Evolutionary conservation across 2,113 vertebrate genomes (phyloP).

Genomic region (Menidia beryllina): DNA sequence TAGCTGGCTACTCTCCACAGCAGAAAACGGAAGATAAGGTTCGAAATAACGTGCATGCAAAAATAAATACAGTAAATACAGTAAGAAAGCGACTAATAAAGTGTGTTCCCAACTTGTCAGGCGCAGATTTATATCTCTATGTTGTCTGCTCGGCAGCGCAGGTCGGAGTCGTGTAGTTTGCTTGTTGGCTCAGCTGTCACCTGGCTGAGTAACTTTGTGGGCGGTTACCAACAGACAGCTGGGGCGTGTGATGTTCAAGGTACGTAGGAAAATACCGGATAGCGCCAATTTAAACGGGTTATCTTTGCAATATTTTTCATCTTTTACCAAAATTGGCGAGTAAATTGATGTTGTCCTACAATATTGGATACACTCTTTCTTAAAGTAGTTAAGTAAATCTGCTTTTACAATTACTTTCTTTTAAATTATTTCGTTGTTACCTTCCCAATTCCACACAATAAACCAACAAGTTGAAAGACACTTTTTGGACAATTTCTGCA

Average conservation of each 20-base stretch:
- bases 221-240: slow-evolving; percentile 36
- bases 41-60: neutral
- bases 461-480: neutral
- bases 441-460: neutral
- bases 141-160: neutral
- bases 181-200: slow-evolving; percentile 67
- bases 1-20: slow-evolving; percentile 26
- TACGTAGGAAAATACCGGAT: neutral
- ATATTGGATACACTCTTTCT: neutral
- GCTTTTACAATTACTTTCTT: neutral
- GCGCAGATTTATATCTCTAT: neutral
- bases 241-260: slow-evolving; percentile 10
- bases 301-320: neutral
- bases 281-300: neutral
- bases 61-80: neutral
- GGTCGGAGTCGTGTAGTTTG: neutral
- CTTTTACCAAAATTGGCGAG: neutral
- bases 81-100: too few species aligned
- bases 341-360: neutral
- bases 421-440: neutral
- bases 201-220: slow-evolving; percentile 63
- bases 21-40: neutral
- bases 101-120: neutral
- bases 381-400: neutral
- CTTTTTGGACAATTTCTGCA: neutral